Base-by-base conservation (phyloP, 1,140 invertebrate species). In the Pollicipes pollicipes region DNA sequence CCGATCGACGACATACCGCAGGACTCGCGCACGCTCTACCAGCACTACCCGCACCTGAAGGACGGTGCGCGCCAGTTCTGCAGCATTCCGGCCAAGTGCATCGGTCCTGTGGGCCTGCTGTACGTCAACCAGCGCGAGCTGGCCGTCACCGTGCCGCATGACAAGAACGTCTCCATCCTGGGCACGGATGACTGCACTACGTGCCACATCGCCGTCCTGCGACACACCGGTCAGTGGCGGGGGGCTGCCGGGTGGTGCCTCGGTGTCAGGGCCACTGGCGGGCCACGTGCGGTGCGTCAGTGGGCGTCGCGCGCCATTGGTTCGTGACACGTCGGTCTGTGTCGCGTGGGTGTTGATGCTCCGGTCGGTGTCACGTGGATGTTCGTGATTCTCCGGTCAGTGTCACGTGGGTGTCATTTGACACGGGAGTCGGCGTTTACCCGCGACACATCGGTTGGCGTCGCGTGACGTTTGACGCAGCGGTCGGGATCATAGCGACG, bases 121-220 rank as follows among this genome's bases (percentile, higher is more conserved):
- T 97, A 95, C 80, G 88, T 97, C 3, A 86, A 85, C 67, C 93
- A 96, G 78, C 82, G 93, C 77, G 94, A 97, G 82, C 85, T 92
- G 81, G 94, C 91, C 16, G 90, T 89, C 24, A 93, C 91, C 6
- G 84, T 89, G 66, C 91, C 92, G 30, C 89, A 93, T 78, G 93
- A 97, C 81, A 45, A 72, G 75, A 63, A 26, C 69, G 32, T 45
- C 32, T 67, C 69, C n/a, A 28, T 17, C 37, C 67, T 70, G 45
- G 68, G 66, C 27, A 31, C 68, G 37, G 73, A 30, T 37, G 28
- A 30, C 37, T 27, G 26, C 63, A 70, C 2, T 24, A 30, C 21
- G 31, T 69, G 31, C 29, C 68, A 21, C 28, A 69, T 69, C 31
- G 37, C 29, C 37, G 68, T 69, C 26, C 21, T 45, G 37, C 37